Evolutionary conservation across 2,797 vertebrate species (phyloP), one percentile per base, ranked within the genome.

Genomic region (Cuniculus paca): DNA sequence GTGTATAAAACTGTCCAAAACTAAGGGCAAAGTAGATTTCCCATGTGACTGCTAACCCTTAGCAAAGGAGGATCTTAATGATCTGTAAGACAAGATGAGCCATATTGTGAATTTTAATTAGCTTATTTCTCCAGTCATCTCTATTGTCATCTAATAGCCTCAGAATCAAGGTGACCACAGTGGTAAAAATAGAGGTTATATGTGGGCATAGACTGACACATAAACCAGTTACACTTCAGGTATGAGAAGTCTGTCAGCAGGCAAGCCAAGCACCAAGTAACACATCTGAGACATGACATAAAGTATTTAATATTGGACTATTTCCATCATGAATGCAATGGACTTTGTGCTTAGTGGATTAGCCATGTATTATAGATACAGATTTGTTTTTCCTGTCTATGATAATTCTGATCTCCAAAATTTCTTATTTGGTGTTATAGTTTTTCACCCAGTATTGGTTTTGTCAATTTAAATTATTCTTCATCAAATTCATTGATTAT

Each of bases 321-420:
- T 16, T 90, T 96, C 31, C n/a, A 84, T 84, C 45, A 54, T 52
- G 11, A n/a, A 92, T 77, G 50, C 1, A 91, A 83, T 22, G 81
- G 8, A 79, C 28, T 90, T 89, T 80, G 34, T 68, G 50, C 56
- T 87, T 50, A 20, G 50, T 90, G 70, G n/a, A 91, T 78, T 20
- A 82, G 10, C 86, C 1, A 74, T 7, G 34, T n/a, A 63, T 63
- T 78, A 19, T 91, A 9, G 22, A 63, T 86, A 68, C 61, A 28
- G 89, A 86, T 91, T 56, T 96, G 12, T 95, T 54, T 95, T 85
- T 11, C 13, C 24, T 83, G 16, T 17, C 48, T 89, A 58, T 92
- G 42, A 94, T 54, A 72, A 80, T 92, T 92, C 70, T 56, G 77
- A 81, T 65, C 93, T 96, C 80, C 60, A 86, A 50, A 93, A 92